Conservation (phyloP, 2,888 invertebrate genomes). For the Julus scanicus region DNA sequence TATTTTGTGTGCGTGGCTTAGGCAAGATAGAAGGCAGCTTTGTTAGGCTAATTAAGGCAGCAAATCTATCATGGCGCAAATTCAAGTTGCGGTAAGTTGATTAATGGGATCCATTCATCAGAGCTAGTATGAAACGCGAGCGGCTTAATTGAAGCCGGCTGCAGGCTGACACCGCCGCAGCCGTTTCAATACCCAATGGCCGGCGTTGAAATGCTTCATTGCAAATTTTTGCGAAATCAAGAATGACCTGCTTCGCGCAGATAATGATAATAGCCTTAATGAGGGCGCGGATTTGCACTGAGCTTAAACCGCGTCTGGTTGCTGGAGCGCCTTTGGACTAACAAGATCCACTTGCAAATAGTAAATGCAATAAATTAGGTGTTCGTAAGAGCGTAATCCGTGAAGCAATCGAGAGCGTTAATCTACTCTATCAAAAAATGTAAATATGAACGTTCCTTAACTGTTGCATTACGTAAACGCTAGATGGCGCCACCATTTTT, state of each 20-base stretch:
- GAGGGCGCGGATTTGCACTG: not conserved
- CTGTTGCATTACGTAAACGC: no score
- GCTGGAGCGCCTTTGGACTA: not conserved
- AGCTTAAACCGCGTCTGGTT: not conserved
- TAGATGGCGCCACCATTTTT: no score
- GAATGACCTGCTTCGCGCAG: not conserved
- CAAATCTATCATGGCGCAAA: not conserved
- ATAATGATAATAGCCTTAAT: slow-evolving; percentile 11
- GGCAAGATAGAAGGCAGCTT: not conserved
- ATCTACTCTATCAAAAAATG: no score
- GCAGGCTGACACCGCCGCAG: not conserved
- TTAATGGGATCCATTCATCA: slow-evolving; percentile 19
- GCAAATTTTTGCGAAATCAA: not conserved
- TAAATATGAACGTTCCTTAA: no score
- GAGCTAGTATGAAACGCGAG: not conserved
- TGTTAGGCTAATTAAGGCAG: slow-evolving; percentile 19
- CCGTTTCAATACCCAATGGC: not conserved
- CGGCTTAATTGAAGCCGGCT: not conserved
- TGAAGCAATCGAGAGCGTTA: not conserved
- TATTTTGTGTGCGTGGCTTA: not conserved
- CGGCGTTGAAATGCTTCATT: not conserved
- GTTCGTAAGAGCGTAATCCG: not conserved
- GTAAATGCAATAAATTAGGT: not conserved
- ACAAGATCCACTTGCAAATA: slow-evolving; percentile 2
- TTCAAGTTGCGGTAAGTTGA: slow-evolving; percentile 10